Evolutionary conservation across 2,797 vertebrate genomes (phyloP).

Genomic region (Macropodus opercularis): DNA sequence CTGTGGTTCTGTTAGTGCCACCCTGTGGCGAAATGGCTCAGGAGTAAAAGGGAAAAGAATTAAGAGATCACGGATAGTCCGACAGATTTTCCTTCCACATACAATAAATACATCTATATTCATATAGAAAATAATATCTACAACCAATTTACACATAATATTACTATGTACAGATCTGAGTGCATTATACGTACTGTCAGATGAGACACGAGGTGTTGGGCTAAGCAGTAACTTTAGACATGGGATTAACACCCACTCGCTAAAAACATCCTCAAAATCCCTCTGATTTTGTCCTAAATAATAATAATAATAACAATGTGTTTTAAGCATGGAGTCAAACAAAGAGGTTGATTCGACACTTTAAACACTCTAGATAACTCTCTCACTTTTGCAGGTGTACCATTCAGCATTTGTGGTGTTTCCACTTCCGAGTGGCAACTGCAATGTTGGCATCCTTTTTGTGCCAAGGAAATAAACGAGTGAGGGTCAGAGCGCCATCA

Average conservation of each 20-base stretch:
- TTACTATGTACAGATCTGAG: slow-evolving; percentile 79
- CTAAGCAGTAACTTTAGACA: slow-evolving; percentile 23
- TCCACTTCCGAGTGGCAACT: slow-evolving; percentile 87
- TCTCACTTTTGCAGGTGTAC: not conserved
- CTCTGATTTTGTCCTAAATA: slow-evolving; percentile 7
- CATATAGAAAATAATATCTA: slow-evolving; percentile 73
- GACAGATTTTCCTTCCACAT: slow-evolving; percentile 63
- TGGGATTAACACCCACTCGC: slow-evolving; percentile 2
- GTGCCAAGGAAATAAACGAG: slow-evolving; percentile 86
- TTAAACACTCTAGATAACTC: slow-evolving; percentile 23
- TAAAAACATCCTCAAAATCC: slow-evolving; percentile 9
- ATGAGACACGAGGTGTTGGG: slow-evolving; percentile 39
- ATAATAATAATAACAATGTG: too few relatives aligned
- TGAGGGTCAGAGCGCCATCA: slow-evolving; percentile 78
- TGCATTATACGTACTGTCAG: slow-evolving; percentile 74
- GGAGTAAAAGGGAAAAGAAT: not conserved
- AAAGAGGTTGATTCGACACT: slow-evolving; percentile 1
- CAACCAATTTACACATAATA: slow-evolving; percentile 71
- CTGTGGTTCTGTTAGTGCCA: slow-evolving; percentile 6
- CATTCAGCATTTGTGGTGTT: slow-evolving; percentile 86
- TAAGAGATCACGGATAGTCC: not conserved
- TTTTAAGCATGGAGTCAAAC: not conserved
- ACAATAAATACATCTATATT: slow-evolving; percentile 74
- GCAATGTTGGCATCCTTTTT: slow-evolving; percentile 84
- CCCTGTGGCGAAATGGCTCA: slow-evolving; percentile 31